Evolutionary conservation across 2,797 vertebrate genomes (phyloP).

Genomic region (Enteromius mattozi): DNA sequence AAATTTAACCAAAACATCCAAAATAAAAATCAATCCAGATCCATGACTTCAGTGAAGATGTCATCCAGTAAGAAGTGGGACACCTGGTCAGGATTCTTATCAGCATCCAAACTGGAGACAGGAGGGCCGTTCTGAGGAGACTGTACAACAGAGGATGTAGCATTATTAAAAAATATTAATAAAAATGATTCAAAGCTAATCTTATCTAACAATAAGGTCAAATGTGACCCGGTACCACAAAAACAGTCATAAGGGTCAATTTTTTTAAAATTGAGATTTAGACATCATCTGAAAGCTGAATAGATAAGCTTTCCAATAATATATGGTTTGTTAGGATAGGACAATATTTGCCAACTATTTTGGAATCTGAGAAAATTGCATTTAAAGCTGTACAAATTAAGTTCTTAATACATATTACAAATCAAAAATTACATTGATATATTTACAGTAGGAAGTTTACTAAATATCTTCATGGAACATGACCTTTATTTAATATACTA

Average conservation of each 20-base stretch:
- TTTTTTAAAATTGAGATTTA: neutral
- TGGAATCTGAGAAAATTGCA: neutral
- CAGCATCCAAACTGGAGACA: constrained; percentile 58
- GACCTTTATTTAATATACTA: neutral
- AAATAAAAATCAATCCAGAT: constrained; percentile 63
- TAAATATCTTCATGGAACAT: neutral
- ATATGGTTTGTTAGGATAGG: neutral
- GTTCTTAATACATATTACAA: neutral
- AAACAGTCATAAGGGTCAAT: neutral
- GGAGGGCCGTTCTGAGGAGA: constrained; percentile 41
- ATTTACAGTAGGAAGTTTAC: neutral
- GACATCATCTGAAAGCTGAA: neutral
- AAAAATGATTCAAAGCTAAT: neutral
- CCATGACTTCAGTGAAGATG: constrained; percentile 85
- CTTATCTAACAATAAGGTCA: neutral
- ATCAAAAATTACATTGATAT: neutral
- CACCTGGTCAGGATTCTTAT: constrained; percentile 74
- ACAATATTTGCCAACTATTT: neutral
- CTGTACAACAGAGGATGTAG: neutral
- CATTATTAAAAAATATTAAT: neutral
- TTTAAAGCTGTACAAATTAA: neutral
- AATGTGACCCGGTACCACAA: neutral
- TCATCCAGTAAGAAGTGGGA: constrained; percentile 83
- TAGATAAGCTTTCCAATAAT: neutral
- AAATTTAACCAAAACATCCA: neutral